Evolutionary conservation across 2,888 invertebrate genomes (phyloP), one percentile per base, ranked within the genome.

Genomic region (Hyposoter didymator): DNA sequence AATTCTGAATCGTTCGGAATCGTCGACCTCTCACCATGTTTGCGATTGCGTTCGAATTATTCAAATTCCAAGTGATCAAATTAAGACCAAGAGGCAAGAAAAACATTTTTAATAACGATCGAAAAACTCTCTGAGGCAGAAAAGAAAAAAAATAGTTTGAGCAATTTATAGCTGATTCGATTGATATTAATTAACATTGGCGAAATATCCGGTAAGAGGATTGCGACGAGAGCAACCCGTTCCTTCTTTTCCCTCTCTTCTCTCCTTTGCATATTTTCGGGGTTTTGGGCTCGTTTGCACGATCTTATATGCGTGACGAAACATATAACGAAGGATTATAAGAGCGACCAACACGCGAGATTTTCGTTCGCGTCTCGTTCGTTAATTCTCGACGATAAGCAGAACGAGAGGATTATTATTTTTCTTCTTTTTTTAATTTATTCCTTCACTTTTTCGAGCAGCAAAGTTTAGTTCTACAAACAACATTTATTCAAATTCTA

Each of bases 351-450:
- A 35, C 75, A 84, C 88, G 69, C 74, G 55, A 70, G 47, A 70
- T n/a, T 70, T 49, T 70, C 81, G 52, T 43, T 79, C 67, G 80
- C 84, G 86, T 87, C 85, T 62, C 81, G 70, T 62, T 84, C 87
- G 74, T 87, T 86, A 84, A 86, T 85, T 84, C 78, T 67, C 87
- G 82, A 35, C 78, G 87, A 86, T 86, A 86, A 81, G 88, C 17
- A 59, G 78, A 69, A 49, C 35, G 82, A 76, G 76, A 78, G 79
- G 86, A 80, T 84, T 81, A 75, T 69, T 72, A 43, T 78, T 64
- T 80, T 64, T 45, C 49, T 67, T 74, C 39, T 81, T 35, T 28
- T 78, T 59, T 55, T 76, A n/a, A n/a, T 82, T 39, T 62, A 52
- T 66, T 14, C 6, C 35, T 19, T 62, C 19, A 69, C 12, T 86